Percentiles rank a stretch among this genome's conserved stretches.
These are phyloP conservation scores for Pogonognathellus flavescens DNA, from an alignment of 1,140 invertebrate species.

Conservation along the genomic window DNA sequence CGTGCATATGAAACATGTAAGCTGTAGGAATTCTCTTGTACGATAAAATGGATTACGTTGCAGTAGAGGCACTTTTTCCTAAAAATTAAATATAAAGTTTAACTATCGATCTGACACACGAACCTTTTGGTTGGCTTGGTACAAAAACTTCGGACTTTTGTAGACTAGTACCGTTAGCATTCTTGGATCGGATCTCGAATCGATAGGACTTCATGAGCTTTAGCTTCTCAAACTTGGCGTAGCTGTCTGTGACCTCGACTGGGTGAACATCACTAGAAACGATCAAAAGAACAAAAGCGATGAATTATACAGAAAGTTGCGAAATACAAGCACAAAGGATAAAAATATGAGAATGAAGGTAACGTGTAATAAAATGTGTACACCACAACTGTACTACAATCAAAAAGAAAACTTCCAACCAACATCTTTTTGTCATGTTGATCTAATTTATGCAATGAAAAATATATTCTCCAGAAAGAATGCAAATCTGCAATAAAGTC, in stretches of 20 bases:
- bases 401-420: too few species aligned
- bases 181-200: slow-evolving; percentile 74
- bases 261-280: slow-evolving; percentile 68
- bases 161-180: slow-evolving; percentile 74
- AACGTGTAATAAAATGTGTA: too few species aligned
- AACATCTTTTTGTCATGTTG: too few species aligned
- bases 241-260: slow-evolving; percentile 71
- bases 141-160: slow-evolving; percentile 75
- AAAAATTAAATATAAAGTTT: slow-evolving; percentile 34
- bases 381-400: too few species aligned
- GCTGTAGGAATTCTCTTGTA: too few species aligned
- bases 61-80: neutral
- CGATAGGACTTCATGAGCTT: slow-evolving; percentile 70
- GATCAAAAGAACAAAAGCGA: slow-evolving; percentile 62
- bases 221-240: slow-evolving; percentile 73
- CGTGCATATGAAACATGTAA: too few species aligned
- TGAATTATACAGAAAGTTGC: neutral
- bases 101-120: slow-evolving; percentile 29
- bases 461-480: too few species aligned
- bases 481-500: too few species aligned
- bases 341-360: neutral
- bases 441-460: too few species aligned
- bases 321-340: too few species aligned
- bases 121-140: slow-evolving; percentile 74
- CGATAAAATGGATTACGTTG: too few species aligned